A percentile compares a stretch with the other conserved stretches of the same genome.
Evolutionary conservation across 2,888 invertebrate species (phyloP).

Genomic region (Drosophila mercatorum): DNA sequence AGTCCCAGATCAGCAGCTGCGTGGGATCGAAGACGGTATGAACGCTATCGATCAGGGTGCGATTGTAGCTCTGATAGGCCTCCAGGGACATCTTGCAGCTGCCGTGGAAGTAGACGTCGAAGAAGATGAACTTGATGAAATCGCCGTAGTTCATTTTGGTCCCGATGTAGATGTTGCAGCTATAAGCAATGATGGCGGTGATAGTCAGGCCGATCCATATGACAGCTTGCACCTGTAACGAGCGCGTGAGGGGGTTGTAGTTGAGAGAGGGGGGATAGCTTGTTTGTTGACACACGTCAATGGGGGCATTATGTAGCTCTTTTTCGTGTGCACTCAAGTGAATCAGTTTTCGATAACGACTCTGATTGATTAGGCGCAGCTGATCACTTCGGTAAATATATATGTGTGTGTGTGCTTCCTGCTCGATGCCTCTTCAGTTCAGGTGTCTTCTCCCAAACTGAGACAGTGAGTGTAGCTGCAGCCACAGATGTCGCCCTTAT

Average conservation of each 20-base stretch:
- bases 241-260: neutral
- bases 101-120: conserved; percentile 83
- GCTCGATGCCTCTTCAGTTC: conserved; percentile 10
- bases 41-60: conserved; percentile 45
- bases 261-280: neutral
- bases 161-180: conserved; percentile 77
- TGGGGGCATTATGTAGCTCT: conserved; percentile 4
- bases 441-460: neutral
- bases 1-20: conserved; percentile 80
- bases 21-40: conserved; percentile 73
- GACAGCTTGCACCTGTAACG: conserved; percentile 81
- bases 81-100: conserved; percentile 62
- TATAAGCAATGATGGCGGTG: conserved; percentile 83
- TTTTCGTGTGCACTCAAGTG: neutral
- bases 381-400: conserved; percentile 18
- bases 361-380: conserved; percentile 32
- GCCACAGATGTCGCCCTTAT: conserved; percentile 23
- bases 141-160: conserved; percentile 62
- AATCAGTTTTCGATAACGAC: conserved; percentile 28
- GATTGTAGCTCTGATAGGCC: conserved; percentile 62
- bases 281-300: conserved; percentile 44
- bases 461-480: neutral
- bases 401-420: neutral
- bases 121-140: conserved; percentile 75
- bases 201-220: conserved; percentile 84